These are phyloP conservation scores for Dryas iulia DNA, from an alignment of 1,140 invertebrate genomes.

Conservation along the genomic window DNA sequence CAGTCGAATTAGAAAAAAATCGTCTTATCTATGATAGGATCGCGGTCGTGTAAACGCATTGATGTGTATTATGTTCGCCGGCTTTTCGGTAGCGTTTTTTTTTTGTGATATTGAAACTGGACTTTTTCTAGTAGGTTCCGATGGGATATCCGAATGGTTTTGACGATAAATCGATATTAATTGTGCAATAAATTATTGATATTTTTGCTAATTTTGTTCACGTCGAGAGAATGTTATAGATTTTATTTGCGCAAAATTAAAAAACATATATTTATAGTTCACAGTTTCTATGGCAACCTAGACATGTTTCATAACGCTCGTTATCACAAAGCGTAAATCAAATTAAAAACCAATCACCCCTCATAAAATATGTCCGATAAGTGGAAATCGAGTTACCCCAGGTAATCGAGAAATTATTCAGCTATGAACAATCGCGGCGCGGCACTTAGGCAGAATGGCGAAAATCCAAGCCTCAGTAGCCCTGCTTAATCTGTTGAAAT, in stretches of 20 bases:
- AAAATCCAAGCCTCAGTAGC: conserved; percentile 31
- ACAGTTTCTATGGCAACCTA: neutral
- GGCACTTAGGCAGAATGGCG: conserved; percentile 31
- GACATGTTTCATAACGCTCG: conserved; percentile 16
- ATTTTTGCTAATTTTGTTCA: neutral
- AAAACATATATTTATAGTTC: neutral
- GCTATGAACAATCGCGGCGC: conserved; percentile 26
- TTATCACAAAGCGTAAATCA: conserved; percentile 21
- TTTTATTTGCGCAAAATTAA: neutral
- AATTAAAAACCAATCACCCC: conserved; percentile 24
- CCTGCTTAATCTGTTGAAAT: conserved; percentile 33
- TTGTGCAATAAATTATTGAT: neutral
- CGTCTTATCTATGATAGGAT: conserved; percentile 77
- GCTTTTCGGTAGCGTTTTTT: conserved; percentile 70
- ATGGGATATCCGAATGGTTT: conserved; percentile 25
- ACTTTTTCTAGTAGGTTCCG: conserved; percentile 42
- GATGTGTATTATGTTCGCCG: conserved; percentile 68
- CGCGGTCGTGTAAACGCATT: conserved; percentile 73
- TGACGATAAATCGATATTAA: conserved; percentile 8
- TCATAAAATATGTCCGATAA: conserved; percentile 32
- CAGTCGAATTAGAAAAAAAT: conserved; percentile 62
- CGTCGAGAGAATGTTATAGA: neutral
- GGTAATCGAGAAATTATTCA: conserved; percentile 36
- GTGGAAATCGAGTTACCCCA: conserved; percentile 33
- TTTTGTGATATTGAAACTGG: conserved; percentile 49